Evolutionary conservation across 92 coral and sea anemone genomes (phyloP).

Genomic region (Meandrina meandrites): DNA sequence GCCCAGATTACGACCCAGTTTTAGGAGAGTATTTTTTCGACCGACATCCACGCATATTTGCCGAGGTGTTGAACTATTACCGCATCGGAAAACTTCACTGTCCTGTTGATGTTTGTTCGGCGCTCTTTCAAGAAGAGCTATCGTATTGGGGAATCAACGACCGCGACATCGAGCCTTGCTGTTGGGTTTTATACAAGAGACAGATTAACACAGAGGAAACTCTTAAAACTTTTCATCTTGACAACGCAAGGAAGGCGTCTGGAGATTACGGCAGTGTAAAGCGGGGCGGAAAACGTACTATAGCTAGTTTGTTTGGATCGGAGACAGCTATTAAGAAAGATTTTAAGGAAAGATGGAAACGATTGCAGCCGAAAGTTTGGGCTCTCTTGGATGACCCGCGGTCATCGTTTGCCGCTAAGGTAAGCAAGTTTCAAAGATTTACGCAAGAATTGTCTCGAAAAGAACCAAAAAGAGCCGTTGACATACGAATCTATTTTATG

Average conservation of each 20-base stretch:
- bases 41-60: slow-evolving; percentile 87
- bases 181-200: slow-evolving; percentile 93
- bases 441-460: not conserved
- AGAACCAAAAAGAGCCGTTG: not conserved
- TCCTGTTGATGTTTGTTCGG: slow-evolving; percentile 89
- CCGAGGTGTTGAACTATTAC: slow-evolving; percentile 92
- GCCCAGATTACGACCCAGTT: slow-evolving; percentile 86
- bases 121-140: slow-evolving; percentile 85
- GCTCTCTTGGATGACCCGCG: slow-evolving; percentile 89
- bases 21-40: slow-evolving; percentile 93
- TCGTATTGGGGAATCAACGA: slow-evolving; percentile 99
- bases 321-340: slow-evolving; percentile 32
- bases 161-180: slow-evolving; percentile 91
- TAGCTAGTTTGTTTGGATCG: slow-evolving; percentile 50
- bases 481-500: not conserved
- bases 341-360: slow-evolving; percentile 60
- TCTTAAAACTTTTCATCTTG: slow-evolving; percentile 83
- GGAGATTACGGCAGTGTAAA: slow-evolving; percentile 37
- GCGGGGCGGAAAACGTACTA: slow-evolving; percentile 22
- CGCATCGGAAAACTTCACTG: slow-evolving; percentile 97
- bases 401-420: slow-evolving; percentile 87
- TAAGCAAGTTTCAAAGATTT: not conserved
- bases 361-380: slow-evolving; percentile 76
- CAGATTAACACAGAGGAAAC: slow-evolving; percentile 94
- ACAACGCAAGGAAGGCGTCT: slow-evolving; percentile 73